phyloP scores from a whole-genome alignment of 2,797 vertebrate species.

The Siniperca scherzeri region DNA sequence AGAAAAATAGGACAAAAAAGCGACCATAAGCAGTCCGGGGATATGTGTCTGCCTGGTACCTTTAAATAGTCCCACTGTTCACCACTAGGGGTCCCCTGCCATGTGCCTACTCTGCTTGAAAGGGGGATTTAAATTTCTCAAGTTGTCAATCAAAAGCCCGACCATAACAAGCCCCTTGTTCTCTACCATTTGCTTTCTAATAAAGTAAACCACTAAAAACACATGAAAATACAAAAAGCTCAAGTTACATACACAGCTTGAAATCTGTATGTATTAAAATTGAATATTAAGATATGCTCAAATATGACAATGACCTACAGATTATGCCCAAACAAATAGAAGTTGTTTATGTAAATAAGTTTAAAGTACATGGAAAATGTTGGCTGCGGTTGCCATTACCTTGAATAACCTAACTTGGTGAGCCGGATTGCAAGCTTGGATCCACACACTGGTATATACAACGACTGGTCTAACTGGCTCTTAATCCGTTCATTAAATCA shows the following conservation, averaged over 20 bases:
- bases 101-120: constrained; percentile 80
- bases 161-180: constrained; percentile 83
- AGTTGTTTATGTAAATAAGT: constrained; percentile 17
- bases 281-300: fast-evolving
- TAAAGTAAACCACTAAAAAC: background rate
- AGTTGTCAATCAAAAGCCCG: constrained; percentile 92
- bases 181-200: constrained; percentile 21
- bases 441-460: background rate
- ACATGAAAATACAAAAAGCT: background rate
- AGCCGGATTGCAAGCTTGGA: background rate
- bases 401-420: constrained; percentile 51
- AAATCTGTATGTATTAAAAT: background rate
- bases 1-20: constrained; percentile 16
- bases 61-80: constrained; percentile 61
- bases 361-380: constrained; percentile 1
- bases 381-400: constrained; percentile 28
- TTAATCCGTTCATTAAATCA: constrained; percentile 27
- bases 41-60: constrained; percentile 37
- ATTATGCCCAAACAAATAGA: background rate
- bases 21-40: background rate
- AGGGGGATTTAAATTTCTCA: constrained; percentile 94
- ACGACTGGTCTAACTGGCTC: background rate
- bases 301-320: background rate
- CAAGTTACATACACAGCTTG: background rate
- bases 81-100: constrained; percentile 81